Base-by-base conservation (phyloP, 2,113 vertebrate genomes). In the Acrocephalus kingi region DNA sequence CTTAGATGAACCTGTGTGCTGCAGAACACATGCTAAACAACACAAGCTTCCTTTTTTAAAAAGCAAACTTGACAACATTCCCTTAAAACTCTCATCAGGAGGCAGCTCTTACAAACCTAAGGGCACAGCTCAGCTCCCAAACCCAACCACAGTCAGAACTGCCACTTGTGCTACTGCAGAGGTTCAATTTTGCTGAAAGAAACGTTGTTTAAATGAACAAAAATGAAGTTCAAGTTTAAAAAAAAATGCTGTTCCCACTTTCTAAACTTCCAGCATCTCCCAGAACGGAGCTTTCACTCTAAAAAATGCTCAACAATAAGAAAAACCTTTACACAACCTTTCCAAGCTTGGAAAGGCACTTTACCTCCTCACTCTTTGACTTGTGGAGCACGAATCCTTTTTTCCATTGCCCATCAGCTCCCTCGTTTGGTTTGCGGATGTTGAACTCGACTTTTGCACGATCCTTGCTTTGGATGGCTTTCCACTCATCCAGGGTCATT, bases 401-500 rank as follows among this genome's bases (percentile, higher is more conserved):
- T 97, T 99, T 99, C 99, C 99, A 99, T 24, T 99, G 99, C 95
- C 99, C 99, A 66, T 99, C 99, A 64, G 99, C 98, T 86, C 99
- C 99, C 97, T 99, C 99, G 48, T 99, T 99, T 96, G 99, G 98
- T 97, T 99, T 99, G 28, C 99, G 99, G 96, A 99, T 99, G 98
- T 99, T 99, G 98, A 99, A 99, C 67, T 99, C 99, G 43, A 99
- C 99, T 97, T 99, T 99, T 67, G 99, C 97, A 27, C 99, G 98
- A 22, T 99, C 99, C 97, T 99, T 99, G 96, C 99, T 99, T 90
- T 99, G 99, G 98, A 99, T 98, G 79, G 99, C 99, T 97, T 99
- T 99, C 99, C 99, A 99, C 93, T 99, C 99, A 52, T 99, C 99
- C 98, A 99, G 98, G 93, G 99, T 99, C 99, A 99, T 99, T 90